Evolutionary conservation across 1,140 invertebrate species (phyloP).

Genomic region (Anastrepha ludens): DNA sequence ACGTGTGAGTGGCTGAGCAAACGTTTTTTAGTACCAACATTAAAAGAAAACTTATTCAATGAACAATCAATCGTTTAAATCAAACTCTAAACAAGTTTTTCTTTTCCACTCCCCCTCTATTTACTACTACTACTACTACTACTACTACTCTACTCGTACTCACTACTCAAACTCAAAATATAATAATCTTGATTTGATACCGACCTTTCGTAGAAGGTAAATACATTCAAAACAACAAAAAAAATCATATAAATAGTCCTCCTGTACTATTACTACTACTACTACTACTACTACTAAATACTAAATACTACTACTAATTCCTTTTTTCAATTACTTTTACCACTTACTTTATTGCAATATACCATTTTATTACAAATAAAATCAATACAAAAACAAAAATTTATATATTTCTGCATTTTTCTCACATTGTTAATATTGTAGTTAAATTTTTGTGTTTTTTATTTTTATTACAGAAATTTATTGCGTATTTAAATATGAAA

Average conservation of each 20-base stretch:
- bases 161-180: slow-evolving; percentile 41
- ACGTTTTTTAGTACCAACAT: no score
- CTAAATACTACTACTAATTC: slow-evolving; percentile 61
- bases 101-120: slow-evolving; percentile 44
- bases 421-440: slow-evolving; percentile 73
- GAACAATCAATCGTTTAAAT: neutral
- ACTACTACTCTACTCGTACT: slow-evolving; percentile 33
- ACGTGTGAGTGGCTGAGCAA: no score
- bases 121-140: slow-evolving; percentile 6
- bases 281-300: slow-evolving; percentile 59
- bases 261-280: slow-evolving; percentile 59
- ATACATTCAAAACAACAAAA: slow-evolving; percentile 58
- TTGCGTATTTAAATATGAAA: neutral
- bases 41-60: neutral
- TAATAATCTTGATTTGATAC: slow-evolving; percentile 64
- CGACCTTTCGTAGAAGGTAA: slow-evolving; percentile 74
- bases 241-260: slow-evolving; percentile 61
- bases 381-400: neutral
- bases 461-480: slow-evolving; percentile 52
- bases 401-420: slow-evolving; percentile 59
- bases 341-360: slow-evolving; percentile 19
- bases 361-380: neutral
- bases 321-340: slow-evolving; percentile 56
- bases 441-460: slow-evolving; percentile 67
- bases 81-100: slow-evolving; percentile 23